phyloP scores from a whole-genome alignment of 2,888 invertebrate species.

The Epirrhoe alternata region DNA sequence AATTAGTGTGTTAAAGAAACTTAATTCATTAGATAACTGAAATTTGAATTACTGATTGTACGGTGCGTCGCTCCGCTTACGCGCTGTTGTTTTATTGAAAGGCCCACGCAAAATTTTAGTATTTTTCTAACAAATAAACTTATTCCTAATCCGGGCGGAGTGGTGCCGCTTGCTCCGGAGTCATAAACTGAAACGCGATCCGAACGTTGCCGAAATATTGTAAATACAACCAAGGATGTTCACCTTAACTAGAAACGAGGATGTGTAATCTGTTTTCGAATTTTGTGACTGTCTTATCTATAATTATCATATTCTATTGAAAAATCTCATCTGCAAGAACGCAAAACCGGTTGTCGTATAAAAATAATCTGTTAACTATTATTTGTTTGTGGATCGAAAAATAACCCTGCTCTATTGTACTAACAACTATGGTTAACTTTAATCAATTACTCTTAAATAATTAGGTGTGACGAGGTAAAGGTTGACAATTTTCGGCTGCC shows the following conservation, averaged over 20 bases:
- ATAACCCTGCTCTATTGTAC: constrained; percentile 85
- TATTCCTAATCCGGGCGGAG: constrained; percentile 70
- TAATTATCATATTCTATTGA: constrained; percentile 68
- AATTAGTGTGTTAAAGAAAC: constrained; percentile 36
- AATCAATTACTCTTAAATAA: constrained; percentile 84
- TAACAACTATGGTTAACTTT: constrained; percentile 83
- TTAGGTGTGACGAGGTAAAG: constrained; percentile 82
- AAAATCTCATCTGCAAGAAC: constrained; percentile 77
- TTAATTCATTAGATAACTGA: constrained; percentile 31
- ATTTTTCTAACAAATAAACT: constrained; percentile 82
- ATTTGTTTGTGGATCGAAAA: constrained; percentile 84
- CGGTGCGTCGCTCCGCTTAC: constrained; percentile 63
- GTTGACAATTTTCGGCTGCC: constrained; percentile 78
- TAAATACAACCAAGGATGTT: constrained; percentile 77
- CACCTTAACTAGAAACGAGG: constrained; percentile 70
- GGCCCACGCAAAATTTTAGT: constrained; percentile 73
- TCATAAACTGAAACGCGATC: constrained; percentile 69
- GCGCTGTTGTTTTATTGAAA: constrained; percentile 49
- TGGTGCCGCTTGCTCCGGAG: constrained; percentile 59
- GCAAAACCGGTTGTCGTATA: constrained; percentile 84
- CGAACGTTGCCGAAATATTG: constrained; percentile 76
- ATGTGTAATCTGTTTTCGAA: constrained; percentile 75
- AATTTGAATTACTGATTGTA: constrained; percentile 45
- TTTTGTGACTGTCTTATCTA: constrained; percentile 69
- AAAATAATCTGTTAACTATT: constrained; percentile 82